Base-by-base conservation (phyloP, 2,797 vertebrate genomes). In the Danio tinwini region DNA sequence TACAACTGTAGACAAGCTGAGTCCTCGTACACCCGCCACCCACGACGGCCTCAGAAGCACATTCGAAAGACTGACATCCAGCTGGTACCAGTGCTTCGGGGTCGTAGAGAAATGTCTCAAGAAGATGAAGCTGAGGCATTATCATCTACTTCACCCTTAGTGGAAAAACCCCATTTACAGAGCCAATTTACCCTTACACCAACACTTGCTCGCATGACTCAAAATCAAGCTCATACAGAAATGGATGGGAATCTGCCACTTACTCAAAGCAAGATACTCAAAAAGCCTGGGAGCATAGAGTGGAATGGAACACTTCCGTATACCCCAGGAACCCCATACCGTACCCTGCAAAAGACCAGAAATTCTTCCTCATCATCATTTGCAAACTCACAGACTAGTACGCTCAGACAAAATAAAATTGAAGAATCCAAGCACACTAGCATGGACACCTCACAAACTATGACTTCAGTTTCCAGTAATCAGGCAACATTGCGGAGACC, bases 1-100 rank as follows among this genome's bases (percentile, higher is more conserved):
- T 99, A 99, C 90, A 98, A 99, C 88, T 98, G 97, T 88, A 91
- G 97, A 53, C 94, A 96, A 86, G 98, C 97, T 0, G 97, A 99
- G 85, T 96, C 95, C 0, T 93, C 93, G n/a, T 98, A 93, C 85
- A 92, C 93, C 61, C 91, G 94, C 62, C 96, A 96, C 86, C 97
- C 97, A 9, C 94, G 94, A 53, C 95, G 97, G 19, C 97, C 97
- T 0, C 96, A 95, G 87, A 95, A 95, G 72, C 95, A 95, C 82
- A 98, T 99, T 81, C 94, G 94, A 81, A 99, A 99, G 88, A 88
- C 96, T 0, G 97, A 99, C 56, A 99, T 99, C 82, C 96, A 96
- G 86, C 91, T 98, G 0, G 91, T 98, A 29, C 96, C 96, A 0
- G 93, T 96, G 76, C 91, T 97, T 55, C 90, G 95, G 61, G 93